phyloP scores from a whole-genome alignment of 2,113 vertebrate genomes.

The Osmerus eperlanus region DNA sequence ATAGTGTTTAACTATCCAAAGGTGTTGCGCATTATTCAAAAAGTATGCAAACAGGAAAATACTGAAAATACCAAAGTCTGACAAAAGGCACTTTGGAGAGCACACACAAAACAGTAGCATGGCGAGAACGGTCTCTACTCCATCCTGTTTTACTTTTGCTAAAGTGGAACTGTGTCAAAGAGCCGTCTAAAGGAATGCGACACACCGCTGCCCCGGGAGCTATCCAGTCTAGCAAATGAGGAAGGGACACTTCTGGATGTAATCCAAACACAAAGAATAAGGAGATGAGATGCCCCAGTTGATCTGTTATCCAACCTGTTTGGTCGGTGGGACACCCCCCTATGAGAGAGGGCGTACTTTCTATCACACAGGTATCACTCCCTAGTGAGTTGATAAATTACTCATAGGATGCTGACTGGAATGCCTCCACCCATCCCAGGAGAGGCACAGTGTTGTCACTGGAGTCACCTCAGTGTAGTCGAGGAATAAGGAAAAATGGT shows the following conservation, averaged over 20 bases:
- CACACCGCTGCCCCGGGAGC: not conserved
- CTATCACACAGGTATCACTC: not conserved
- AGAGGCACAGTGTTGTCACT: not conserved
- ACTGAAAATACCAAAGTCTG: too few species aligned
- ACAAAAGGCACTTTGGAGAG: too few species aligned
- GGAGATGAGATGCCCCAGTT: not conserved
- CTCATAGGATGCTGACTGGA: not conserved
- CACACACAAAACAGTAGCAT: too few species aligned
- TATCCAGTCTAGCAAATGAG: not conserved
- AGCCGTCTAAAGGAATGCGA: not conserved
- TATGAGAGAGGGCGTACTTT: not conserved
- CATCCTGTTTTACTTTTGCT: too few species aligned
- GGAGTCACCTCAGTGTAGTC: not conserved
- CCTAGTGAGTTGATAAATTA: not conserved
- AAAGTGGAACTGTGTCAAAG: too few species aligned
- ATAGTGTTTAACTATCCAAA: too few species aligned
- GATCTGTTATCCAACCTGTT: slow-evolving; percentile 16
- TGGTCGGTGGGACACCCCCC: slow-evolving; percentile 2
- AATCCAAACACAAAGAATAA: not conserved
- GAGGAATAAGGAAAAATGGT: not conserved
- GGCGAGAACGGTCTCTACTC: too few species aligned
- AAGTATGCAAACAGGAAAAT: too few species aligned
- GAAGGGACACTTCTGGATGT: not conserved
- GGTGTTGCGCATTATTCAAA: too few species aligned
- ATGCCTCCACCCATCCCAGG: not conserved